phyloP scores from a whole-genome alignment of 2,888 invertebrate species.

The Atrina japonica region DNA sequence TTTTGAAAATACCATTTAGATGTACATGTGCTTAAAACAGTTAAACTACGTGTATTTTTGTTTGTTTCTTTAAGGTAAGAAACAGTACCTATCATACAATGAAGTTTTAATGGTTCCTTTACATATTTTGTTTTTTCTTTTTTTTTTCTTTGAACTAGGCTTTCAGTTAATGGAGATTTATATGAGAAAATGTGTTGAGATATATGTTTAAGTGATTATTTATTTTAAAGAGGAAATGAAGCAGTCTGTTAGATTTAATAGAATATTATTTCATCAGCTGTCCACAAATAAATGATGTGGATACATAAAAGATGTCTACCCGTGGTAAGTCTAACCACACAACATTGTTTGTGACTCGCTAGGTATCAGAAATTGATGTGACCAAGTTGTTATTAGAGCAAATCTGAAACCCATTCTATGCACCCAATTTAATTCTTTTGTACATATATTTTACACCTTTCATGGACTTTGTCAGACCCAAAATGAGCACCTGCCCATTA shows the following conservation, averaged over 20 bases:
- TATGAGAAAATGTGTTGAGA: no score
- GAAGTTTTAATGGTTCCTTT: no score
- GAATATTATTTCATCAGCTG: slow-evolving; percentile 31
- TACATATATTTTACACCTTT: slow-evolving; percentile 33
- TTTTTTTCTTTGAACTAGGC: no score
- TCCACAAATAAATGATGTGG: slow-evolving; percentile 15
- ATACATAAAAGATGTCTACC: slow-evolving; percentile 39
- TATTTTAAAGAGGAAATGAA: background rate
- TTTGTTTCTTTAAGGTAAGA: no score
- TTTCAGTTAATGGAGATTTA: no score
- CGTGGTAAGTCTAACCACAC: slow-evolving; percentile 27
- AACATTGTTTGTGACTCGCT: slow-evolving; percentile 14
- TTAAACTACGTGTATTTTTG: no score
- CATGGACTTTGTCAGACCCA: slow-evolving; percentile 20
- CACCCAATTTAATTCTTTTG: slow-evolving; percentile 44
- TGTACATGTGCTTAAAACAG: no score
- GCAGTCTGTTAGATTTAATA: slow-evolving; percentile 7
- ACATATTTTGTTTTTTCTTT: no score
- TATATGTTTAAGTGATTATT: background rate
- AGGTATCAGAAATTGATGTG: slow-evolving; percentile 21
- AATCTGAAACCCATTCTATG: slow-evolving; percentile 45
- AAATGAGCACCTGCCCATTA: slow-evolving; percentile 40
- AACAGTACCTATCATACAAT: no score
- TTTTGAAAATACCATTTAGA: no score
- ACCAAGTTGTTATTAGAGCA: slow-evolving; percentile 39